These are phyloP conservation scores for Cuculus canorus DNA, from an alignment of 2,797 vertebrate genomes.

Conservation along the genomic window DNA sequence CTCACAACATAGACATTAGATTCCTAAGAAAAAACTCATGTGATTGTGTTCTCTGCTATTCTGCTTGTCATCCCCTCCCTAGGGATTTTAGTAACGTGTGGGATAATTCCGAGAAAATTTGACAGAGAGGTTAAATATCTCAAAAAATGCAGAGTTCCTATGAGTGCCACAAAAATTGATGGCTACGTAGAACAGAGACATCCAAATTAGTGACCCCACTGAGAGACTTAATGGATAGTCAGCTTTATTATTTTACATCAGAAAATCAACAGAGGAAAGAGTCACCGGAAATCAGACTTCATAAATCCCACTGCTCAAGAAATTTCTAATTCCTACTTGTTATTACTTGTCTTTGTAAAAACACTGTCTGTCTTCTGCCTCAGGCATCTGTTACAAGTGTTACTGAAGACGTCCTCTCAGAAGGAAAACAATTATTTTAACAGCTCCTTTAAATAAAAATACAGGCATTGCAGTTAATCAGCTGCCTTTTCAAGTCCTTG, in stretches of 20 bases:
- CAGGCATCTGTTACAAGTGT: neutral
- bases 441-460: constrained; percentile 19
- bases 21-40: neutral
- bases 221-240: neutral
- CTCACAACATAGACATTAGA: neutral
- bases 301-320: neutral
- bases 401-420: constrained; percentile 18
- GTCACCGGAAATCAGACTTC: neutral
- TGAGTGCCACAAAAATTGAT: neutral
- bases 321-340: constrained; percentile 30
- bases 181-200: neutral
- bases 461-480: neutral
- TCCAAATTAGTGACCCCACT: neutral
- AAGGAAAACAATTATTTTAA: constrained; percentile 48
- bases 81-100: neutral
- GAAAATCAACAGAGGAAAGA: neutral
- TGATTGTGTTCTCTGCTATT: neutral
- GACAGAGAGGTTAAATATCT: neutral
- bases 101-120: neutral
- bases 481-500: neutral
- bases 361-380: constrained; percentile 18
- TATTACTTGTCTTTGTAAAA: constrained; percentile 25
- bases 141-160: neutral
- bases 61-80: neutral
- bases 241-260: neutral